A percentile compares a stretch with the other conserved stretches of the same genome.
Conservation (phyloP, 2,113 vertebrate species). For the Canis aureus region DNA sequence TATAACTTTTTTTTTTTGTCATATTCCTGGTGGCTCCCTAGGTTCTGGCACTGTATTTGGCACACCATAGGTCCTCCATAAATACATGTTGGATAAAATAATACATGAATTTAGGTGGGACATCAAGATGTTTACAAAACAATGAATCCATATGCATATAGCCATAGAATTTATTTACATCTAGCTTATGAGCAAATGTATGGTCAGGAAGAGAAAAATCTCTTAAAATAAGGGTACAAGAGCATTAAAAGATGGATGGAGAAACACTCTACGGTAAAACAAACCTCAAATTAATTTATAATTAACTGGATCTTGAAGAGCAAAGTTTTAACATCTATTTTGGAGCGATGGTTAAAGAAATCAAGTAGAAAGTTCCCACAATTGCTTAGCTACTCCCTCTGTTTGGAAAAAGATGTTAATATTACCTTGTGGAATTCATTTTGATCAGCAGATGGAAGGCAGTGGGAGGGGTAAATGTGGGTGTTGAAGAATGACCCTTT, state of each 20-base stretch:
- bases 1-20: neutral
- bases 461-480: slow-evolving; percentile 14
- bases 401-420: slow-evolving; percentile 43
- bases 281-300: slow-evolving; percentile 31
- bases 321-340: slow-evolving; percentile 13
- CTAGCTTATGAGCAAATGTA: neutral
- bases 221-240: slow-evolving; percentile 17
- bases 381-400: slow-evolving; percentile 14
- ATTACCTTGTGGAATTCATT: slow-evolving; percentile 66
- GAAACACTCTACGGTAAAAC: neutral
- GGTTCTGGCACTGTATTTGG: neutral
- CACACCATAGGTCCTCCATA: neutral
- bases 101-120: neutral
- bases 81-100: neutral
- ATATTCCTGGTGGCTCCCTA: neutral
- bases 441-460: slow-evolving; percentile 69
- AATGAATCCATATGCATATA: neutral
- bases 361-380: slow-evolving; percentile 54
- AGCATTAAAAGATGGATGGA: neutral
- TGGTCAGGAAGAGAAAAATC: neutral
- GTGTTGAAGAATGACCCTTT: slow-evolving; percentile 71
- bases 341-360: slow-evolving; percentile 28
- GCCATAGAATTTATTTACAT: neutral
- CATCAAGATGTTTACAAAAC: neutral
- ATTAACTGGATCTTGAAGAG: slow-evolving; percentile 9